Percentiles rank a stretch among this genome's conserved stretches.
Evolutionary conservation across 2,113 vertebrate species (phyloP).

Genomic region (Pygoscelis adeliae): DNA sequence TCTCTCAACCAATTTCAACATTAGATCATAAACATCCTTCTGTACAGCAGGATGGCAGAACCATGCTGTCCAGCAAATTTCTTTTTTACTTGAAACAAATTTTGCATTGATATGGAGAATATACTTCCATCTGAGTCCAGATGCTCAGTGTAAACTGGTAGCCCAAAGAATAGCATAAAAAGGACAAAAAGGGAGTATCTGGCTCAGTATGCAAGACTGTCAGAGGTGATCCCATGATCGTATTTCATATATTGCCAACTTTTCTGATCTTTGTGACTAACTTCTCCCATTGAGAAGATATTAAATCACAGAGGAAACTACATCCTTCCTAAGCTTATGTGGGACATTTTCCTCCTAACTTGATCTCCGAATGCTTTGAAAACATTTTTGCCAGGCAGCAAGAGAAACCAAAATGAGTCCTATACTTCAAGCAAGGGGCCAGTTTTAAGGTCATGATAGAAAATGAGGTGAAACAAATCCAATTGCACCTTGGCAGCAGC

Average conservation of each 20-base stretch:
- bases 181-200: not conserved
- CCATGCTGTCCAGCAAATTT: not conserved
- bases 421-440: not conserved
- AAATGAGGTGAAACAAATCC: not conserved
- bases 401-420: not conserved
- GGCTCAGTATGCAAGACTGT: not conserved
- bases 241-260: not conserved
- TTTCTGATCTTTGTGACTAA: too few species aligned
- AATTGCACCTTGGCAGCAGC: not conserved
- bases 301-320: not conserved
- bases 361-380: not conserved
- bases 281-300: not conserved
- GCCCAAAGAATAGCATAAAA: not conserved
- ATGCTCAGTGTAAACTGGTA: not conserved
- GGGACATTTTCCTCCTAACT: not conserved
- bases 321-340: not conserved
- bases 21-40: not conserved
- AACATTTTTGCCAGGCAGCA: not conserved
- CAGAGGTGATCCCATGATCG: not conserved
- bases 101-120: not conserved
- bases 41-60: not conserved
- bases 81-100: not conserved
- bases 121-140: rapidly evolving
- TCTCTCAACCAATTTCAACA: not conserved
- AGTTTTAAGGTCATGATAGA: not conserved